These are phyloP conservation scores for Gopherus flavomarginatus DNA, from an alignment of 2,113 vertebrate species.

Conservation along the genomic window DNA sequence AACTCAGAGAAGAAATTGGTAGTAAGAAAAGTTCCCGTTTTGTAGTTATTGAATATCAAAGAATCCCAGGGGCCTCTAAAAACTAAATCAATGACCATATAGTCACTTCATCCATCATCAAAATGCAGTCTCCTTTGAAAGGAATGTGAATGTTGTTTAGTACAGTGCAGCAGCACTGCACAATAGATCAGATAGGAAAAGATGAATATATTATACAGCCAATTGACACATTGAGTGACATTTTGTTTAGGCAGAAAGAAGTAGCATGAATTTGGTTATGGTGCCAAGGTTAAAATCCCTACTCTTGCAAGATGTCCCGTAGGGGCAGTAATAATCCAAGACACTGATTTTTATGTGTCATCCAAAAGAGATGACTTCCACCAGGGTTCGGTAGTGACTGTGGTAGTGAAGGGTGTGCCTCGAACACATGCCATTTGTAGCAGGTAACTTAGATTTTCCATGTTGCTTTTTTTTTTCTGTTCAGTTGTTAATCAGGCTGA, in stretches of 20 bases:
- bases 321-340: not conserved
- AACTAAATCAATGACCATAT: too few species aligned
- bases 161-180: too few species aligned
- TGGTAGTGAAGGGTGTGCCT: not conserved
- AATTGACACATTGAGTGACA: not conserved
- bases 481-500: slow-evolving; percentile 50
- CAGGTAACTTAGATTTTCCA: not conserved
- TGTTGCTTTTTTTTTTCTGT: not conserved
- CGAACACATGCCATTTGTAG: not conserved
- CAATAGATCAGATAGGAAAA: too few species aligned
- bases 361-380: not conserved
- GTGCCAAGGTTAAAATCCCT: not conserved
- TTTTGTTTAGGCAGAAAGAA: not conserved
- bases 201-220: too few species aligned
- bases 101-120: too few species aligned
- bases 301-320: not conserved
- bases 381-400: not conserved
- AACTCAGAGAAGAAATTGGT: too few species aligned
- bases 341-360: not conserved
- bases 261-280: not conserved
- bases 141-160: too few species aligned
- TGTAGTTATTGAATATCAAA: too few species aligned
- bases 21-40: too few species aligned
- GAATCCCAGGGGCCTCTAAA: too few species aligned
- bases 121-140: too few species aligned